Evolutionary conservation across 2,888 invertebrate species (phyloP).

Genomic region (Pachydiplax longipennis): DNA sequence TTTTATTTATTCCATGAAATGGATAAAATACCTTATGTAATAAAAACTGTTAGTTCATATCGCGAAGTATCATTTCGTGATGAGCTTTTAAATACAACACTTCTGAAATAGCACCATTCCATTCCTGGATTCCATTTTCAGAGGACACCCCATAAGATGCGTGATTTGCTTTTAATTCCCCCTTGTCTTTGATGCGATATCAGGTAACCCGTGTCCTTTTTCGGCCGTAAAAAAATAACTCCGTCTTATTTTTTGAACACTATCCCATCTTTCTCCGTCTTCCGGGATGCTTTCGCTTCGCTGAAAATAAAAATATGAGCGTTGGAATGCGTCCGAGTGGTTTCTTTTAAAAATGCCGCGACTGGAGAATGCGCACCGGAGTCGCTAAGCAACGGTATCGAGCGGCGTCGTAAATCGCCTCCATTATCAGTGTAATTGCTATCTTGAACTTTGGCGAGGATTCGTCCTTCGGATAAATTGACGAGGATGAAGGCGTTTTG

Average conservation of each 20-base stretch:
- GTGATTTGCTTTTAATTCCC: neutral
- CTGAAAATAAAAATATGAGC: too few relatives aligned
- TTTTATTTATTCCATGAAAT: too few relatives aligned
- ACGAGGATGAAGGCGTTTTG: neutral
- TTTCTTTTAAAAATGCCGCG: conserved; percentile 1
- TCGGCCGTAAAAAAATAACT: neutral
- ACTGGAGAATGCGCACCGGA: neutral
- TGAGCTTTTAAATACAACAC: too few relatives aligned
- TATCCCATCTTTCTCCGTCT: neutral
- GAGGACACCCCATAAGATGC: neutral
- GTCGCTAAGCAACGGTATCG: neutral
- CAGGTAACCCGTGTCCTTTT: neutral
- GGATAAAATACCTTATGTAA: too few relatives aligned
- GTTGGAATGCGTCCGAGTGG: neutral
- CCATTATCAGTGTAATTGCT: neutral
- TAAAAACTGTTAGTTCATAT: too few relatives aligned
- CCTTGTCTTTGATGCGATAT: neutral
- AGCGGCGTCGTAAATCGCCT: neutral
- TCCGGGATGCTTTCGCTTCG: neutral
- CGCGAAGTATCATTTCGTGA: too few relatives aligned
- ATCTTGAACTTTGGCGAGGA: neutral
- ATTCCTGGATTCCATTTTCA: too few relatives aligned
- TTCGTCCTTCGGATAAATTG: neutral
- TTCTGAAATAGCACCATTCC: too few relatives aligned
- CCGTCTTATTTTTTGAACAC: neutral